Evolutionary conservation across 2,113 vertebrate genomes (phyloP).

Genomic region (Zosterops hypoxanthus): DNA sequence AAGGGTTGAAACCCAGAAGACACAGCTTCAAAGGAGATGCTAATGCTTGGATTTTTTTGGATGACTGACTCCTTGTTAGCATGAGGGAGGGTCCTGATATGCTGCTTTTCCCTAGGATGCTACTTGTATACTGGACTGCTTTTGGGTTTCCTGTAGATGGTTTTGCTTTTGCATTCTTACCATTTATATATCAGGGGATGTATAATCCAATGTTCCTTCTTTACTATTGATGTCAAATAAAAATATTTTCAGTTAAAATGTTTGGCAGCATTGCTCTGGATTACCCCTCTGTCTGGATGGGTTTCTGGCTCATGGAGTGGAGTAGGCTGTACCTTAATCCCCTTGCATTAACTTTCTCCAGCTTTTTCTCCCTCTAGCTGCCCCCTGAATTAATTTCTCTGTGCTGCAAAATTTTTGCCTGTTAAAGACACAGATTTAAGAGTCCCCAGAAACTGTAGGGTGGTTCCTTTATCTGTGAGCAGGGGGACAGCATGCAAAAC

Average conservation of each 20-base stretch:
- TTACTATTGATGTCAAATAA: slow-evolving; percentile 62
- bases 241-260: slow-evolving; percentile 65
- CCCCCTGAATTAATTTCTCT: background rate
- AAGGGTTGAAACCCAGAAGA: background rate
- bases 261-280: slow-evolving; percentile 27
- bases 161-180: slow-evolving; percentile 42
- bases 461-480: background rate
- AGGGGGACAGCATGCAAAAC: background rate
- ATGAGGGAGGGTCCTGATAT: background rate
- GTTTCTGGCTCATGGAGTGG: background rate
- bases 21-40: background rate
- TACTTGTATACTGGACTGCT: background rate
- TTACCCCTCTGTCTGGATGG: background rate
- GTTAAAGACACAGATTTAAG: background rate
- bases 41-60: background rate
- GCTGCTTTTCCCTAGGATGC: background rate
- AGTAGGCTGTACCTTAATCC: background rate
- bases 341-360: background rate
- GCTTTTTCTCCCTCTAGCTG: background rate
- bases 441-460: background rate
- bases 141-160: background rate
- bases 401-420: background rate
- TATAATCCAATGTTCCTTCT: slow-evolving; percentile 11
- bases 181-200: slow-evolving; percentile 2
- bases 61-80: background rate